These are phyloP conservation scores for Sebastes oblongus DNA, from an alignment of 2,797 vertebrate species.

Conservation along the genomic window DNA sequence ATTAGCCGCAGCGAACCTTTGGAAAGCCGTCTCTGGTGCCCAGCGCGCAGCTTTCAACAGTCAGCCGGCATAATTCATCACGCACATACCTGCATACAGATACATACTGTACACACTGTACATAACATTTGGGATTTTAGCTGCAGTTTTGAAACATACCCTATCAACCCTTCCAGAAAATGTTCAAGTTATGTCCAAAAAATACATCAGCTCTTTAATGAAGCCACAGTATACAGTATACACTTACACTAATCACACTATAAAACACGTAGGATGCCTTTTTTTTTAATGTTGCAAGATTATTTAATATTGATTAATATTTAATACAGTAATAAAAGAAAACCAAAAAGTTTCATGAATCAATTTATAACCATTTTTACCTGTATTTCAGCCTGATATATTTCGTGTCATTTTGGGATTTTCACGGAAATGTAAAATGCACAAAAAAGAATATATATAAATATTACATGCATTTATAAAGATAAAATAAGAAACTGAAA, in stretches of 20 bases:
- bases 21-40: slow-evolving; percentile 7
- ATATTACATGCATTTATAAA: background rate
- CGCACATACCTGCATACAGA: background rate
- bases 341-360: background rate
- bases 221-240: background rate
- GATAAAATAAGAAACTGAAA: background rate
- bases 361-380: background rate
- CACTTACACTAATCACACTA: background rate
- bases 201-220: background rate
- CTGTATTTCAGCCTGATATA: background rate
- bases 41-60: slow-evolving; percentile 40
- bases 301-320: background rate
- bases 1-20: slow-evolving; percentile 21
- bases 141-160: background rate
- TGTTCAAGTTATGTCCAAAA: background rate
- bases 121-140: background rate
- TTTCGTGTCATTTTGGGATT: background rate
- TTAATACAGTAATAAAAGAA: background rate
- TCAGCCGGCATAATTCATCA: background rate
- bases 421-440: background rate
- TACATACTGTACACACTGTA: background rate
- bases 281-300: background rate
- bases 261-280: background rate
- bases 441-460: background rate
- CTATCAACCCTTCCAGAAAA: background rate